A percentile compares a stretch with the other conserved stretches of the same genome.
Conservation (phyloP, 1,140 invertebrate genomes). For the Drosophila tani region DNA sequence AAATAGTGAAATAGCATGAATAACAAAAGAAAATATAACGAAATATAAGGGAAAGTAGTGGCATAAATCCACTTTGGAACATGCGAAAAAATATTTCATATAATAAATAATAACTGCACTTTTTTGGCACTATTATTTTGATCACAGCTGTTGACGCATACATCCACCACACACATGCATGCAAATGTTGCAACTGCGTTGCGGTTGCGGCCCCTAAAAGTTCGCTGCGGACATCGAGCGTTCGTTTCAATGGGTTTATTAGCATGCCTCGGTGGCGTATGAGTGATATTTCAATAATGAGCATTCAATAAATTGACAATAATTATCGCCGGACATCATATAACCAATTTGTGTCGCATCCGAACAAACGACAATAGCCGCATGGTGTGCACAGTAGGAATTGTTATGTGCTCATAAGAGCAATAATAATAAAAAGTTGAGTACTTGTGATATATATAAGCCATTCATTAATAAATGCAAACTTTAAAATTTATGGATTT, state of each 20-base stretch:
- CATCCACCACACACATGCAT: conserved; percentile 6
- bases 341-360: conserved; percentile 39
- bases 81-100: no score
- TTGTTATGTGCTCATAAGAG: not conserved
- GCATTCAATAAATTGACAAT: conserved; percentile 63
- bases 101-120: not conserved
- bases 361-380: conserved; percentile 21
- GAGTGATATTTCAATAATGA: conserved; percentile 70
- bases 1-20: not conserved
- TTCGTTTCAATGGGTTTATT: conserved; percentile 68
- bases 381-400: conserved; percentile 11
- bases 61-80: no score
- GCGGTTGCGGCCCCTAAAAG: conserved; percentile 65
- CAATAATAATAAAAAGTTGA: not conserved
- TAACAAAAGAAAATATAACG: not conserved
- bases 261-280: conserved; percentile 61
- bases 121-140: conserved; percentile 3
- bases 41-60: no score
- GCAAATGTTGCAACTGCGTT: conserved; percentile 48
- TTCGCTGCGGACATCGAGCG: conserved; percentile 36
- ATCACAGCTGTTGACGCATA: not conserved
- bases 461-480: not conserved
- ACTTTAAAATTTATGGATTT: not conserved
- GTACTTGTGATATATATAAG: not conserved
- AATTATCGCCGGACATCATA: conserved; percentile 53